A percentile compares a stretch with the other conserved stretches of the same genome.
Evolutionary conservation across 2,113 vertebrate genomes (phyloP).

Genomic region (Barbus barbus): DNA sequence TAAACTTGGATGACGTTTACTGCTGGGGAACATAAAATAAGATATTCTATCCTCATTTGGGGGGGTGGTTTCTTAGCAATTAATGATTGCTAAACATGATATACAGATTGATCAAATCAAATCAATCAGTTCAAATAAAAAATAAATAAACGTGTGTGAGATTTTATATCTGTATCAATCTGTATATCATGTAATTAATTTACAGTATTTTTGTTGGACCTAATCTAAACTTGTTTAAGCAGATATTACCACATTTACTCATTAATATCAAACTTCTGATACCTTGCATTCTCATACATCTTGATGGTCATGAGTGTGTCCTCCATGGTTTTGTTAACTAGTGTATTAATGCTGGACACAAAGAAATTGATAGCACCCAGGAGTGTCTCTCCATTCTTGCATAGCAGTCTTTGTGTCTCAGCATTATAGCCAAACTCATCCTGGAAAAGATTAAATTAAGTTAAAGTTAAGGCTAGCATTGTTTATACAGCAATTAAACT

Average conservation of each 20-base stretch:
- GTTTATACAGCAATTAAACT: neutral
- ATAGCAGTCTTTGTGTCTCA: conserved; percentile 93
- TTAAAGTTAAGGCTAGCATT: neutral
- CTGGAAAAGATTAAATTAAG: conserved; percentile 64
- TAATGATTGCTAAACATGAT: no score
- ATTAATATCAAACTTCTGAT: conserved; percentile 11
- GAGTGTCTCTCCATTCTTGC: conserved; percentile 94
- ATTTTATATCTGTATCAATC: no score
- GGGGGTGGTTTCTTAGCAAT: neutral
- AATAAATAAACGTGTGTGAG: no score
- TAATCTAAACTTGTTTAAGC: neutral
- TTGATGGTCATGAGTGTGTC: conserved; percentile 96
- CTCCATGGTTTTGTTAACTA: conserved; percentile 98
- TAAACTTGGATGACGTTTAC: no score
- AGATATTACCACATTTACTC: neutral
- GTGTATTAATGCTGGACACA: conserved; percentile 94
- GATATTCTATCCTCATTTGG: neutral
- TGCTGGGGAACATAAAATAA: no score
- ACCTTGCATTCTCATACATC: conserved; percentile 95
- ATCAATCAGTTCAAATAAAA: no score
- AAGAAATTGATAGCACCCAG: conserved; percentile 96
- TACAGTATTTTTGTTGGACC: neutral
- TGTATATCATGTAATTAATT: neutral
- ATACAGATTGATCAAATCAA: no score
- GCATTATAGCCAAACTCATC: conserved; percentile 98